A percentile compares a stretch with the other conserved stretches of the same genome.
These are phyloP conservation scores for Taphrorychus bicolor DNA, from an alignment of 2,888 invertebrate species.

Conservation along the genomic window DNA sequence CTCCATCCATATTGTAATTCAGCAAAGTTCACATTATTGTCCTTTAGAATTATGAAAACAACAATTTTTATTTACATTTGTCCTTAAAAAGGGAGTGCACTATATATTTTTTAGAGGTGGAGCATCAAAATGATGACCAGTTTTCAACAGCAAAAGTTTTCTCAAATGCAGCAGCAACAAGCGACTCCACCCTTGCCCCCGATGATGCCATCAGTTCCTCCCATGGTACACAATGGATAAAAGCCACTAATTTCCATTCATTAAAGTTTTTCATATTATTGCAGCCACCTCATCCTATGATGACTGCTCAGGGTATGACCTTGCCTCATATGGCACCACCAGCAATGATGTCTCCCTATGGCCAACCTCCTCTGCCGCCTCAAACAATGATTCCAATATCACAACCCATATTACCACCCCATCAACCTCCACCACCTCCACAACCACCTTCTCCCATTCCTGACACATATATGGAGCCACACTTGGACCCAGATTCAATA, in stretches of 20 bases:
- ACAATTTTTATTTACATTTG: too few species aligned
- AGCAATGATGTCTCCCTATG: slow-evolving; percentile 8
- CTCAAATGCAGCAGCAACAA: slow-evolving; percentile 26
- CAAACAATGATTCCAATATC: not conserved
- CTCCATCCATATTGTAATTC: too few species aligned
- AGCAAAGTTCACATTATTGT: too few species aligned
- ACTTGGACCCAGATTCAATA: not conserved
- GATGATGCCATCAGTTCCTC: slow-evolving; percentile 31
- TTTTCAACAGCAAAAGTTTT: slow-evolving; percentile 53
- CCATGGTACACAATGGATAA: slow-evolving; percentile 17
- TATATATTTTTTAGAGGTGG: not conserved
- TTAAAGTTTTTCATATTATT: not conserved
- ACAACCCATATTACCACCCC: slow-evolving; percentile 10
- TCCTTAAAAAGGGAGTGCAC: too few species aligned
- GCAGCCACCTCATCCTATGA: slow-evolving; percentile 10
- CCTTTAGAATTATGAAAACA: too few species aligned
- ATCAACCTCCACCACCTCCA: slow-evolving; percentile 19
- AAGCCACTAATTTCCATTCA: too few species aligned
- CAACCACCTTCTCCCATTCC: not conserved
- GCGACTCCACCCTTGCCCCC: slow-evolving; percentile 21
- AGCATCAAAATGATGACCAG: slow-evolving; percentile 55
- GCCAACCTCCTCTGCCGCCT: slow-evolving; percentile 1
- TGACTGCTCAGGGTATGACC: too few species aligned
- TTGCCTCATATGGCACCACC: slow-evolving; percentile 25
- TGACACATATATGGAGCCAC: slow-evolving; percentile 8